phyloP scores from a whole-genome alignment of 2,888 invertebrate species.

The Allolobophora icterica region DNA sequence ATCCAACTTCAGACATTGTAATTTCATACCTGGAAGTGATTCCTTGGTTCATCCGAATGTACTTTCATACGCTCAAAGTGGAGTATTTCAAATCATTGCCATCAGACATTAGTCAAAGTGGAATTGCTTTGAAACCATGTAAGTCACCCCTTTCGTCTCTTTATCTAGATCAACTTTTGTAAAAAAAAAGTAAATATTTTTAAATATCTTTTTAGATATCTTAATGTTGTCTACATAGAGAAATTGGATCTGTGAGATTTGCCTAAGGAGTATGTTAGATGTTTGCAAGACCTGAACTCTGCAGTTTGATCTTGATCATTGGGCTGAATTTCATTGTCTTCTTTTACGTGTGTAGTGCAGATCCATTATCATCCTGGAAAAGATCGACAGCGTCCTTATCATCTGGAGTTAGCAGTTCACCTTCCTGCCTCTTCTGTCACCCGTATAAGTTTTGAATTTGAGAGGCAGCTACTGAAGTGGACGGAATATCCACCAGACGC shows the following conservation, averaged over 20 bases:
- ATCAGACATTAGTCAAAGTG: conserved; percentile 27
- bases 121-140: conserved; percentile 42
- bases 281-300: background rate
- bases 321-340: background rate
- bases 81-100: conserved; percentile 56
- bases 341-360: conserved; percentile 49
- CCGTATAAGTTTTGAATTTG: conserved; percentile 85
- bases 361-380: conserved; percentile 74
- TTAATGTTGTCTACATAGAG: background rate
- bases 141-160: conserved; percentile 12
- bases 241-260: background rate
- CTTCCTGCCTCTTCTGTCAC: conserved; percentile 82
- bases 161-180: background rate
- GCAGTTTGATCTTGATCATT: background rate
- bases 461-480: conserved; percentile 95
- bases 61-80: conserved; percentile 83
- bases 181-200: background rate
- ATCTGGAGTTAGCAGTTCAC: conserved; percentile 80
- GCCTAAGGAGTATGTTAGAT: background rate
- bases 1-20: conserved; percentile 70
- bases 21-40: conserved; percentile 87
- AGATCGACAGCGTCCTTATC: conserved; percentile 83
- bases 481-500: conserved; percentile 99
- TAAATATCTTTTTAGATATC: background rate
- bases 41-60: conserved; percentile 72